Percentiles rank a stretch among this genome's conserved stretches.
phyloP scores from a whole-genome alignment of 2,113 vertebrate species.

The Solea solea region DNA sequence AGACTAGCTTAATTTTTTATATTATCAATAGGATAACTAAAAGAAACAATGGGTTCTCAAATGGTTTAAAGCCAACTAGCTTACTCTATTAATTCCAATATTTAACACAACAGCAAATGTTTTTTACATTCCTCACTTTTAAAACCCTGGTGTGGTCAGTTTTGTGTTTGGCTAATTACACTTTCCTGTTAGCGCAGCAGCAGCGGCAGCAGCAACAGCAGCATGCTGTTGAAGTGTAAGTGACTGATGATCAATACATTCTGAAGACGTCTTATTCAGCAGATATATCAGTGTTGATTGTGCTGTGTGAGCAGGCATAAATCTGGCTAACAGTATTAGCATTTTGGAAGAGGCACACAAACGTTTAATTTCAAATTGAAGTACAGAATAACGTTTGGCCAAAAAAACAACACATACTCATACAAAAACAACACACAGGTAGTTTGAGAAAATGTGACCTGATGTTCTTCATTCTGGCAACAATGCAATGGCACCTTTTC shows the following conservation, averaged over 20 bases:
- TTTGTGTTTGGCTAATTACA: constrained; percentile 12
- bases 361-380: background rate
- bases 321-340: background rate
- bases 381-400: background rate
- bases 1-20: background rate
- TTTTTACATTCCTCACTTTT: too few relatives aligned
- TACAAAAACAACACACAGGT: background rate
- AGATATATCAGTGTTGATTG: constrained; percentile 13
- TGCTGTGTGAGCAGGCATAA: constrained; percentile 34
- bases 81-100: too few relatives aligned
- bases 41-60: background rate
- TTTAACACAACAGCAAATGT: too few relatives aligned
- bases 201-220: background rate
- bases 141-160: background rate
- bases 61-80: background rate
- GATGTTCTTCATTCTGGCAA: background rate
- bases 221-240: constrained; percentile 23
- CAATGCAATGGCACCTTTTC: background rate
- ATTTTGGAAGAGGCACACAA: too few relatives aligned
- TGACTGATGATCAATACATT: constrained; percentile 41
- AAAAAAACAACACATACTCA: background rate
- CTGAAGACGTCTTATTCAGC: constrained; percentile 40
- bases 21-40: constrained; percentile 4
- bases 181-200: constrained; percentile 16
- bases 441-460: background rate